These are phyloP conservation scores for Ostrea denselamellosa DNA, from an alignment of 1,140 invertebrate species.

Conservation along the genomic window DNA sequence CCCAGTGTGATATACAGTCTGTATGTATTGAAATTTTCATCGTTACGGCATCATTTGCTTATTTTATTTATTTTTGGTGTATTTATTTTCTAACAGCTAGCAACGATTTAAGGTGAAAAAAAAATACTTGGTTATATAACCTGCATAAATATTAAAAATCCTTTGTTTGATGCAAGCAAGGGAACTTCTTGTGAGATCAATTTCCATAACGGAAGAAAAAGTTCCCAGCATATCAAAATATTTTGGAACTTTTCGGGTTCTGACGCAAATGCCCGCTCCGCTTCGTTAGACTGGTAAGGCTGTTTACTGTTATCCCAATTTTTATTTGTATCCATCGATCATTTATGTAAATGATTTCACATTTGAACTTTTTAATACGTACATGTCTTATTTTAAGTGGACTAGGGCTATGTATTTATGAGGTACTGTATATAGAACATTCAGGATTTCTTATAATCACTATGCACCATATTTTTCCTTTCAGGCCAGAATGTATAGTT, in stretches of 20 bases:
- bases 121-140: too few species aligned
- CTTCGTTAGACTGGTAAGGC: not conserved
- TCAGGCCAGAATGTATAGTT: not conserved
- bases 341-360: conserved; percentile 23
- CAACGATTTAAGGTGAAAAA: too few species aligned
- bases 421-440: not conserved
- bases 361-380: conserved; percentile 8
- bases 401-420: not conserved
- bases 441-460: not conserved
- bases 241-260: not conserved
- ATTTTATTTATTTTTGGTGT: too few species aligned
- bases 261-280: not conserved
- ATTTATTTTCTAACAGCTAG: too few species aligned
- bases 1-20: too few species aligned
- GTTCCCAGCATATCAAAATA: too few species aligned
- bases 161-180: too few species aligned
- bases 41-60: too few species aligned
- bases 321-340: conserved; percentile 6
- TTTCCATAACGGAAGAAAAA: too few species aligned
- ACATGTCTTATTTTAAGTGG: not conserved
- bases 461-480: not conserved
- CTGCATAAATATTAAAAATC: too few species aligned
- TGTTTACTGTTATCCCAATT: not conserved
- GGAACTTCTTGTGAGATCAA: too few species aligned
- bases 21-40: too few species aligned